Evolutionary conservation across 2,797 vertebrate species (phyloP), one percentile per base, ranked within the genome.

Genomic region (Lepilemur septentrionalis): DNA sequence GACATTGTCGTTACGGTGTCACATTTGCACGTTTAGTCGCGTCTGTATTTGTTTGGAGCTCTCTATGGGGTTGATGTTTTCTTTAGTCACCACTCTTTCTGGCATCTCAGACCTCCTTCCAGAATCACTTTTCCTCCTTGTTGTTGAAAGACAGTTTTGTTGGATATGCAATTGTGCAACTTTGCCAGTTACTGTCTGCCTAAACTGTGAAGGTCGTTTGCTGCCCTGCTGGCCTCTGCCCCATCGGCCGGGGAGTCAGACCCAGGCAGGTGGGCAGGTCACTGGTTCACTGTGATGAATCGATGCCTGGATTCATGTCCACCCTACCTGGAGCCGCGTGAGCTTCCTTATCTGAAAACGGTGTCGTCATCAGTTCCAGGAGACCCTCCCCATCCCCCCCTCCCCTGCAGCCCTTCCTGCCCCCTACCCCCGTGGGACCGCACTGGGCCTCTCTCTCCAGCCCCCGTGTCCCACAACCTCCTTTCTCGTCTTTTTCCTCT

Each of bases 1-100:
- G 43, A 46, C 2, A 0, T 15, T 6, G 17, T 28, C 32, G 5
- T 22, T 18, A 11, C 0, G 10, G 32, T 10, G 3, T 9, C 14
- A 10, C 11, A 0, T 10, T 30, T 18, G 0, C 0, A 14, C 23
- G 4, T 2, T 32, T 13, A 14, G 8, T 22, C 2, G n/a, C 12
- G 7, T 38, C 57, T 13, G 4, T 14, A 32, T 32, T 20, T 78
- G 86, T 30, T 18, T 12, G 35, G 22, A 20, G 10, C 22, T 1
- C 38, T 25, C 32, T 0, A 3, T 28, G 17, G 57, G 10, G 3
- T 41, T 63, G 11, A 18, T 4, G 18, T 46, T 89, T 38, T 50
- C 41, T 38, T 50, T 38, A 17, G 20, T 25, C 7, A 1, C 23
- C 3, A 4, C 48, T 28, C 70, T 32, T 20, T 10, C 38, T 0